Evolutionary conservation across 2,888 invertebrate genomes (phyloP).

Genomic region (Chouioia cunea): DNA sequence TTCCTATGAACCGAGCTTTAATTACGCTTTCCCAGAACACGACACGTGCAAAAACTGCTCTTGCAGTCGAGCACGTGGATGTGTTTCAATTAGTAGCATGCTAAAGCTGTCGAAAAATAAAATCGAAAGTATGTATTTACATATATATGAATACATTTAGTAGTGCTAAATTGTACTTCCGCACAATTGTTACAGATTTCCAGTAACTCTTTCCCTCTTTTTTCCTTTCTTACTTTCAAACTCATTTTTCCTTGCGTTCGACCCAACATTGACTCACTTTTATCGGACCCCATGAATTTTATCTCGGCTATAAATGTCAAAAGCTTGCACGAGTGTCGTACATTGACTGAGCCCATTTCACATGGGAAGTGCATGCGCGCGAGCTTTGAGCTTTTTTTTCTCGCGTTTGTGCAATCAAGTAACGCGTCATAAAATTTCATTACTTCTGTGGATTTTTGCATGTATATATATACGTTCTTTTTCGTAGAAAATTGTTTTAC

Average conservation of each 20-base stretch:
- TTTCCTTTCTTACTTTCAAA: neutral
- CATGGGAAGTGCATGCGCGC: conserved; percentile 4
- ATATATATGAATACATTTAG: too few relatives aligned
- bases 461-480: neutral
- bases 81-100: neutral
- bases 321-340: neutral
- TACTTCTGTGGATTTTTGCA: conserved; percentile 14
- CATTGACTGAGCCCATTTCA: neutral
- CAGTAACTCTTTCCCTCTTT: neutral
- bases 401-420: neutral
- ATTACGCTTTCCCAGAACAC: conserved; percentile 22
- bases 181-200: too few relatives aligned
- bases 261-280: conserved; percentile 12
- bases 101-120: neutral
- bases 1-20: conserved; percentile 20
- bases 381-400: neutral
- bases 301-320: conserved; percentile 38
- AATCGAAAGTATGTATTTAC: neutral
- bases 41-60: conserved; percentile 15
- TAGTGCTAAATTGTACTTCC: too few relatives aligned
- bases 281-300: conserved; percentile 24
- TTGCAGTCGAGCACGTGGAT: neutral
- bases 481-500: neutral
- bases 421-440: conserved; percentile 30
- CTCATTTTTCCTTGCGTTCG: neutral